phyloP scores from a whole-genome alignment of 2,797 vertebrate species.

The Streptopelia turtur region DNA sequence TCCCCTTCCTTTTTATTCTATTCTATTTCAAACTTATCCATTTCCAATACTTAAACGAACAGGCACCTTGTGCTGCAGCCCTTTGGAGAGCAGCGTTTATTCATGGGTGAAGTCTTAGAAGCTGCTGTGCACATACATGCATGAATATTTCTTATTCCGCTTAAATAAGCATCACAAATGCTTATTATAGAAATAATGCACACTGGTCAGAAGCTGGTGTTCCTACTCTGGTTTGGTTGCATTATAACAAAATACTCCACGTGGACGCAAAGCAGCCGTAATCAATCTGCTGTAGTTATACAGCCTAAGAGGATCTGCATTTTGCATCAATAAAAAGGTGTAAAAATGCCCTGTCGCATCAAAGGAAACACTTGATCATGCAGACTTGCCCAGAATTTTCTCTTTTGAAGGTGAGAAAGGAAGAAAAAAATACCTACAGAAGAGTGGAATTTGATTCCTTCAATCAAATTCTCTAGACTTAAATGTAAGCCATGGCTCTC shows the following conservation, averaged over 20 bases:
- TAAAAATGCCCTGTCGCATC: not conserved
- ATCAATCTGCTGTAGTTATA: not conserved
- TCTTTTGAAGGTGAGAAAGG: not conserved
- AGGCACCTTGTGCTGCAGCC: not conserved
- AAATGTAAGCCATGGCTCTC: not conserved
- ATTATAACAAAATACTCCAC: not conserved
- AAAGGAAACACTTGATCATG: not conserved
- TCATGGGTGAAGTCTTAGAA: not conserved
- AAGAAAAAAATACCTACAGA: not conserved
- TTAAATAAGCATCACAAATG: conserved; percentile 6
- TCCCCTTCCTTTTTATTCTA: not conserved
- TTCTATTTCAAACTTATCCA: not conserved
- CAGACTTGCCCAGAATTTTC: not conserved
- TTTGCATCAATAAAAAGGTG: not conserved
- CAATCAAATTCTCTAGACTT: not conserved
- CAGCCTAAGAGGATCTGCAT: not conserved
- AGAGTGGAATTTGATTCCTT: not conserved
- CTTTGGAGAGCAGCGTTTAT: not conserved
- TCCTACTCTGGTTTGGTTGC: not conserved
- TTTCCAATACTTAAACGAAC: conserved; percentile 6
- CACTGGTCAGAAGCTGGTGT: not conserved
- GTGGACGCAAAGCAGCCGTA: not conserved
- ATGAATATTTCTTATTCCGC: not conserved
- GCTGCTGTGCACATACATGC: not conserved
- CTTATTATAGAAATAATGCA: not conserved